These are phyloP conservation scores for Atractosteus spatula DNA, from an alignment of 2,113 vertebrate genomes.

Conservation along the genomic window DNA sequence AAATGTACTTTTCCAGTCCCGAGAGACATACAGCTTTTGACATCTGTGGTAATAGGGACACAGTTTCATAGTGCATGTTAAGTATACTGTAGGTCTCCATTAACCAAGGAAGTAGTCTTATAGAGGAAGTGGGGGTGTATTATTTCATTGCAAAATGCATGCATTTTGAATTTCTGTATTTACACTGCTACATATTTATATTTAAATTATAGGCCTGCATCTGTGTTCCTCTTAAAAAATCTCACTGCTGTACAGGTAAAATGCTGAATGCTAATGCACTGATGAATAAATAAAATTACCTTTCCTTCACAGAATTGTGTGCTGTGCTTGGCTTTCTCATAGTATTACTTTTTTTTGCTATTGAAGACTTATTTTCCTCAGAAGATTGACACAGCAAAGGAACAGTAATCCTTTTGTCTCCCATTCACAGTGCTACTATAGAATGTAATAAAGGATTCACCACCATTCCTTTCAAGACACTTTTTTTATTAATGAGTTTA, in stretches of 20 bases:
- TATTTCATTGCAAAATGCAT: background rate
- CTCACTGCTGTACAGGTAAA: background rate
- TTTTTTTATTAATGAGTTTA: slow-evolving; percentile 24
- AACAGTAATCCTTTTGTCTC: slow-evolving; percentile 38
- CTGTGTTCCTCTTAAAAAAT: background rate
- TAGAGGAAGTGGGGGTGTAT: background rate
- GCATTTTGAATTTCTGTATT: background rate
- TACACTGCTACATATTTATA: background rate
- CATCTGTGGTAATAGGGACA: slow-evolving; percentile 21
- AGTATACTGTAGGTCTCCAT: slow-evolving; percentile 41
- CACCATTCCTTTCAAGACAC: slow-evolving; percentile 10
- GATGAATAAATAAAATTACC: slow-evolving; percentile 42
- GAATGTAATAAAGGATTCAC: background rate
- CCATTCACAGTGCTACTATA: slow-evolving; percentile 20
- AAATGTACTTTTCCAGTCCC: slow-evolving; percentile 18
- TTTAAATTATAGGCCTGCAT: background rate
- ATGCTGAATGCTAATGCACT: slow-evolving; percentile 37
- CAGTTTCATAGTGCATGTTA: slow-evolving; percentile 42
- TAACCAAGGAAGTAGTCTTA: background rate
- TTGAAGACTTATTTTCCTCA: slow-evolving; percentile 21
- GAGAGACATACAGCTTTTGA: background rate
- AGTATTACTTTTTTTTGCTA: slow-evolving; percentile 30
- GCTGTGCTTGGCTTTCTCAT: slow-evolving; percentile 13
- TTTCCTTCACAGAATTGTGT: slow-evolving; percentile 9
- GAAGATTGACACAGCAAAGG: slow-evolving; percentile 15